These are phyloP conservation scores for Eutrigla gurnardus DNA, from an alignment of 2,797 vertebrate genomes.

Conservation along the genomic window DNA sequence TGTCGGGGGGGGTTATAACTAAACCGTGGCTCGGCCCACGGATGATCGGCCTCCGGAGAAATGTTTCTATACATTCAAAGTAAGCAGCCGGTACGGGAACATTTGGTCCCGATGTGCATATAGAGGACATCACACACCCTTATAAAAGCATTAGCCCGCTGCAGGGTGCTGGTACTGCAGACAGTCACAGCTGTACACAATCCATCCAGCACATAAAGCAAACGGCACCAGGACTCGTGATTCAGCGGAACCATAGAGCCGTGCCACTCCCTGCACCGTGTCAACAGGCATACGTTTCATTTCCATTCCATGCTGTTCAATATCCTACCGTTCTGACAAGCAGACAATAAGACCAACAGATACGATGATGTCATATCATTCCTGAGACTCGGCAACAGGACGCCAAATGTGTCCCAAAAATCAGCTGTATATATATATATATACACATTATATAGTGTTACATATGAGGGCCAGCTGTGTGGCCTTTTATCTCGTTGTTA, in stretches of 20 bases:
- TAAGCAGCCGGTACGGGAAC: constrained; percentile 31
- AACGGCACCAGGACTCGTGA: constrained; percentile 51
- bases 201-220: constrained; percentile 56
- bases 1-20: background rate
- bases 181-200: constrained; percentile 27
- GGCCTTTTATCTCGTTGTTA: background rate
- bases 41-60: constrained; percentile 42
- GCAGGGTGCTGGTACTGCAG: constrained; percentile 26
- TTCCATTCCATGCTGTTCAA: background rate
- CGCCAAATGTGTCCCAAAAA: background rate
- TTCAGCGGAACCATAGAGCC: constrained; percentile 40
- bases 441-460: constrained; percentile 1
- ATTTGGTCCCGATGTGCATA: constrained; percentile 34
- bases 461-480: background rate
- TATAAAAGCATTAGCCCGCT: constrained; percentile 10
- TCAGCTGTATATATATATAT: background rate
- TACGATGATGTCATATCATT: constrained; percentile 38
- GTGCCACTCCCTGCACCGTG: constrained; percentile 34
- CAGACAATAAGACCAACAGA: constrained; percentile 19
- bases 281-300: background rate
- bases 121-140: constrained; percentile 19
- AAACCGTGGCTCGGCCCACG: constrained; percentile 17
- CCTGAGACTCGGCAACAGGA: background rate
- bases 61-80: constrained; percentile 35
- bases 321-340: constrained; percentile 24